phyloP scores from a whole-genome alignment of 2,113 vertebrate genomes.

The Colaptes auratus region DNA sequence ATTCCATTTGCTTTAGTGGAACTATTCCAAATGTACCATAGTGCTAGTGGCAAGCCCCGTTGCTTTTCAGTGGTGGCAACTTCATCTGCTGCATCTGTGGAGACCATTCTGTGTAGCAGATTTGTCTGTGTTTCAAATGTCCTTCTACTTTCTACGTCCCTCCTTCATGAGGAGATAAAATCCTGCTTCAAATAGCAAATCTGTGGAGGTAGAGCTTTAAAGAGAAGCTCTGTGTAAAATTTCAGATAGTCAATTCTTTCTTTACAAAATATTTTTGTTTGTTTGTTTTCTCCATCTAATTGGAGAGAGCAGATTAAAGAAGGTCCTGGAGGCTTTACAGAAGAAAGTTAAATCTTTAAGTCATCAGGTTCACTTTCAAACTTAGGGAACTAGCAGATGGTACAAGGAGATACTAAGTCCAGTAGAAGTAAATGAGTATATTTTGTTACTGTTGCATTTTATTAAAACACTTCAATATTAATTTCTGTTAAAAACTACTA shows the following conservation, averaged over 20 bases:
- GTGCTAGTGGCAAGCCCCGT: not conserved
- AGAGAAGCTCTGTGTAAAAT: constrained; percentile 3
- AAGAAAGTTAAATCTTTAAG: not conserved
- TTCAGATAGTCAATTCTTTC: not conserved
- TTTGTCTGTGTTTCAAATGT: not conserved
- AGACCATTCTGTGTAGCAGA: not conserved
- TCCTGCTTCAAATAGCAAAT: not conserved
- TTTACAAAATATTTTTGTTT: not conserved
- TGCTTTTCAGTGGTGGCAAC: not conserved
- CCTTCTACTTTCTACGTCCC: not conserved
- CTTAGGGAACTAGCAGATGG: not conserved
- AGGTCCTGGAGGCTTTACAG: not conserved
- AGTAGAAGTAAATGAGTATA: not conserved
- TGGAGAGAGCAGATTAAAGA: not conserved
- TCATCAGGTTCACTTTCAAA: not conserved
- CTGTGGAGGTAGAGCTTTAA: not conserved
- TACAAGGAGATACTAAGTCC: not conserved
- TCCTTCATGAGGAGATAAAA: not conserved
- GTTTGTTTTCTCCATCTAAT: not conserved
- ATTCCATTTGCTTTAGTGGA: not conserved
- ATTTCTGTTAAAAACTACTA: constrained; percentile 28
- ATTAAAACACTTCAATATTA: constrained; percentile 31
- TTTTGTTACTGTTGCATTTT: constrained; percentile 41
- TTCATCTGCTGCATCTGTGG: not conserved
- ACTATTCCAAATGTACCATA: not conserved